A percentile compares a stretch with the other conserved stretches of the same genome.
Conservation (phyloP, 1,140 invertebrate genomes). For the Saccostrea echinata region DNA sequence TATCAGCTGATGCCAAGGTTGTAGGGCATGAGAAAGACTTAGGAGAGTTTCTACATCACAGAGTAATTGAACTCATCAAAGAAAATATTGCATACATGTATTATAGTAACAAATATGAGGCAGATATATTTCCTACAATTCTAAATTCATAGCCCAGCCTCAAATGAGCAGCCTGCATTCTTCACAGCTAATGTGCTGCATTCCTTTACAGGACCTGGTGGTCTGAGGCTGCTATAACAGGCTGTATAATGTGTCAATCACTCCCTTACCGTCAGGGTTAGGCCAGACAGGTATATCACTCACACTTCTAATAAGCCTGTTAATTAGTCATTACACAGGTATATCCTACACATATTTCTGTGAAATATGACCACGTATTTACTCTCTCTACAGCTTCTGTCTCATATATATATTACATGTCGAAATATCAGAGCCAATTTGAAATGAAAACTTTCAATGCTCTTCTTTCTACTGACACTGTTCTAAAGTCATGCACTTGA, state of each 20-base stretch:
- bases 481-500: background rate
- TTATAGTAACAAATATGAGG: background rate
- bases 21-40: background rate
- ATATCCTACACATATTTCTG: slow-evolving; percentile 28
- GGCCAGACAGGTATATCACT: slow-evolving; percentile 24
- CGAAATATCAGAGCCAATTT: too few species aligned
- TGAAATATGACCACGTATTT: background rate
- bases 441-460: too few species aligned
- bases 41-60: background rate
- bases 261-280: background rate
- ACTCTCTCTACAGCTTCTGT: background rate
- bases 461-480: too few species aligned
- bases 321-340: slow-evolving; percentile 32
- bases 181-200: background rate
- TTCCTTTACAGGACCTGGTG: background rate
- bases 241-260: slow-evolving; percentile 3
- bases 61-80: background rate
- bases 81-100: background rate
- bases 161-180: background rate
- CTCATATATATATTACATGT: too few species aligned
- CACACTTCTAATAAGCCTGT: slow-evolving; percentile 17
- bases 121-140: background rate
- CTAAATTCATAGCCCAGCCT: too few species aligned
- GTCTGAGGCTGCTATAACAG: slow-evolving; percentile 9
- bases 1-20: background rate